Base-by-base conservation (phyloP, 2,888 invertebrate species). In the Pseudococcus jackbeardsleyi region DNA sequence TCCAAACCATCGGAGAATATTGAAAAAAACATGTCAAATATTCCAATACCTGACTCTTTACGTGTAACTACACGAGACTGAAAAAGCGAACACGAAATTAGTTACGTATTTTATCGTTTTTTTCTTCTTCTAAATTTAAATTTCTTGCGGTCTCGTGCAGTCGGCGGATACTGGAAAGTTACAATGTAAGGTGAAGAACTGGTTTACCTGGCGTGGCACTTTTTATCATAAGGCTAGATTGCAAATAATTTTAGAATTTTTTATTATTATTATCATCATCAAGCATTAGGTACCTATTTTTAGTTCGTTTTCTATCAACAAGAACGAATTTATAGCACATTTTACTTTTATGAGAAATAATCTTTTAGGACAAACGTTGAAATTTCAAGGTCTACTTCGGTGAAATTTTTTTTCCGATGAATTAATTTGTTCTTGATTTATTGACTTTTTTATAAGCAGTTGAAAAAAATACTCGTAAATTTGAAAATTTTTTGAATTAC, bases 11-110 rank as follows among this genome's bases (percentile, higher is more conserved):
- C 15, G 33, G 26, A 22, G 26, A 33, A 33, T 33, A 33, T 33
- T 33, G 12, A 64, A 64, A 72, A 72, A 72, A 72, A 22, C 68
- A 15, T 72, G 68, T 72, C 68, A 72, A 72, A 72, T 33, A 72
- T 33, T 72, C 33, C 26, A 72, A 72, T 15, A 26, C 26, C 68
- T 3, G 12, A 33, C 12, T 12, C 68, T 72, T 33, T 1, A 33
- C 7, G 64, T 64, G 19, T 64, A 22, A 11, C n/a, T 64, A 22
- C 12, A 72, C 4, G 33, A 72, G 12, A 59, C 19, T 59, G 19
- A 19, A 19, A 6, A 19, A 59, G 19, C 7, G 19, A 59, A 19
- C 6, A 59, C 7, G 9, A 59, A 59, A 59, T 59, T 19, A 59
- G 5, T 59, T 59, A 19, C 6, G 19, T 19, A 0, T 54, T 54